Base-by-base conservation (phyloP, 2,888 invertebrate species). In the Patella caerulea region DNA sequence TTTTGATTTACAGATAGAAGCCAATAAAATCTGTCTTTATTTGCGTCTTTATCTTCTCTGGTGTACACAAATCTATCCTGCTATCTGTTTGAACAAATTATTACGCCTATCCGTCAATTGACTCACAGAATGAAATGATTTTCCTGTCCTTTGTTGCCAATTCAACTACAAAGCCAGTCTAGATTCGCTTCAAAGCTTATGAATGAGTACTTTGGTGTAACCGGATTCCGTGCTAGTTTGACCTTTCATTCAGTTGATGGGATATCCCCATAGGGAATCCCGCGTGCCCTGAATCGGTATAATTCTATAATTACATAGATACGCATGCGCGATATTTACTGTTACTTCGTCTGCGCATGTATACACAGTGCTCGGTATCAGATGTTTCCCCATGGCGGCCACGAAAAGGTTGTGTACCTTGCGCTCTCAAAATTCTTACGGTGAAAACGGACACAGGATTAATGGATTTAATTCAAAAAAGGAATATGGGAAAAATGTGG, bases 311-410 rank as follows among this genome's bases (percentile, higher is more conserved):
- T 71, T 76, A 73, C 54, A 69, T 29, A 45, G 77, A 74, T 83
- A 84, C 83, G 87, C 87, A 87, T 87, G 87, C 87, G 87, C 82
- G 79, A 82, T 45, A 79, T 83, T 79, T 82, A 79, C 73, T 74
- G 78, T 81, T 80, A 79, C 79, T 75, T 78, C 79, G 72, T 81
- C 75, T 81, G 83, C 87, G 86, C 88, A 88, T 88, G 88, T 86
- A 87, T 82, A 85, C 76, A 53, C 19, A 74, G 71, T 76, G 78
- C 71, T 75, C 69, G 79, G 71, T 82, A 86, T 88, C 87, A 88
- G 86, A 88, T 87, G 88, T 86, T 84, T 86, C 84, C 88, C 86
- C 86, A 89, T 89, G 88, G 88, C 88, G 88, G 87, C 88, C 84
- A 84, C 86, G 81, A 88, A 88, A 83, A 87, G 89, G 85, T 85